Percentiles rank a stretch among this genome's conserved stretches.
Conservation (phyloP, 2,113 vertebrate genomes). For the Panurus biarmicus region DNA sequence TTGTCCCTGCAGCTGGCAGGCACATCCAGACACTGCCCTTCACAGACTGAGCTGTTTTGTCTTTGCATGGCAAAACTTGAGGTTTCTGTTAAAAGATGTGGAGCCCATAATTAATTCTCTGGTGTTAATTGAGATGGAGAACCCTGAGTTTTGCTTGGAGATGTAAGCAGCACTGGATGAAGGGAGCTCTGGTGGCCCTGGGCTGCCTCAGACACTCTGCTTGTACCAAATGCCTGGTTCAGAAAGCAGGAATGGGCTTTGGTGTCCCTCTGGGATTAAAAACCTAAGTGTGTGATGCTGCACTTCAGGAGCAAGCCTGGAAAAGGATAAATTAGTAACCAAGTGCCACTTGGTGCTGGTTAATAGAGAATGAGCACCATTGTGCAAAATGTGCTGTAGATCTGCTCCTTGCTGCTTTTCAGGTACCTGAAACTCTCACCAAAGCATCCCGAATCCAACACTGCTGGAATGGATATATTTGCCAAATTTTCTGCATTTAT, state of each 20-base stretch:
- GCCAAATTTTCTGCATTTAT: conserved; percentile 98
- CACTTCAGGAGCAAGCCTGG: neutral
- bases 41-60: neutral
- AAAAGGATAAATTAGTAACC: neutral
- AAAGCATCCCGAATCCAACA: conserved; percentile 95
- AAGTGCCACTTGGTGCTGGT: neutral
- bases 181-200: neutral
- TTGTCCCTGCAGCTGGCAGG: neutral
- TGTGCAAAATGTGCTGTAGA: neutral
- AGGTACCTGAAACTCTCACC: conserved; percentile 89
- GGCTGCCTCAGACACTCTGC: neutral
- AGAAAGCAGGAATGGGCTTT: neutral
- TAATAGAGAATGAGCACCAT: neutral
- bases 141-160: neutral
- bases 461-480: conserved; percentile 97
- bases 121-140: neutral
- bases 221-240: neutral
- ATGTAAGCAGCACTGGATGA: neutral
- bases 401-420: neutral
- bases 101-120: neutral
- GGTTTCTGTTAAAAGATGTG: neutral
- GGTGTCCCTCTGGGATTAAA: neutral
- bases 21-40: neutral
- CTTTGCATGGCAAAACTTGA: neutral
- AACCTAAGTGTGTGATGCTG: neutral